Conservation (phyloP, 2,888 invertebrate species). For the Drosophila prolongata region DNA sequence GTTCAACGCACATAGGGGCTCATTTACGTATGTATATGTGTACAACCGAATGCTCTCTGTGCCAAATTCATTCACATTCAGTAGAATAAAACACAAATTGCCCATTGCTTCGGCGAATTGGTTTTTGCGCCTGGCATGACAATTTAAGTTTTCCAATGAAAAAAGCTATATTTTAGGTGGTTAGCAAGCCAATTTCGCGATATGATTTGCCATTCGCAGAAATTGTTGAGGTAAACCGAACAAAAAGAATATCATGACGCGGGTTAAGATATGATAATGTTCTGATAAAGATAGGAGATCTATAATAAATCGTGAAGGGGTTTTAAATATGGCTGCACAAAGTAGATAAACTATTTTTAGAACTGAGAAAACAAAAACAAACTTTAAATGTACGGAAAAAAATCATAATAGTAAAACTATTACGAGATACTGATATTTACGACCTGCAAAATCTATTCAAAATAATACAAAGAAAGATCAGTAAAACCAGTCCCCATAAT, state of each 20-base stretch:
- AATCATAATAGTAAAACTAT: too few relatives aligned
- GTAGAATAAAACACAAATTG: slow-evolving; percentile 15
- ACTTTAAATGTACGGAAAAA: too few relatives aligned
- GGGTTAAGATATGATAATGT: neutral
- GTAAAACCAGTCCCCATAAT: neutral
- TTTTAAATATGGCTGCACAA: neutral
- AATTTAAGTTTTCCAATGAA: slow-evolving; percentile 39
- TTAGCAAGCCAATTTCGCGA: slow-evolving; percentile 31
- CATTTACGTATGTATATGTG: neutral
- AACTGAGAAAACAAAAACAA: too few relatives aligned
- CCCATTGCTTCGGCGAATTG: slow-evolving; percentile 29
- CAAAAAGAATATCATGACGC: slow-evolving; percentile 7
- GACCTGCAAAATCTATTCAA: too few relatives aligned
- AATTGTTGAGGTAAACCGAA: slow-evolving; percentile 31
- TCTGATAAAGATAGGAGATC: neutral
- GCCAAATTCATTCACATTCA: slow-evolving; percentile 28
- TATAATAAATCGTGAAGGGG: neutral
- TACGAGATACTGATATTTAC: too few relatives aligned
- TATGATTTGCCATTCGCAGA: slow-evolving; percentile 41
- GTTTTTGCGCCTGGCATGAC: slow-evolving; percentile 18
- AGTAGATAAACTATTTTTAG: too few relatives aligned
- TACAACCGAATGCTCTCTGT: neutral
- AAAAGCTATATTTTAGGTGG: slow-evolving; percentile 23
- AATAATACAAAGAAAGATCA: neutral
- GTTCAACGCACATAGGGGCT: neutral